Base-by-base conservation (phyloP, 2,888 invertebrate species). In the Gonocerus acuteangulatus region DNA sequence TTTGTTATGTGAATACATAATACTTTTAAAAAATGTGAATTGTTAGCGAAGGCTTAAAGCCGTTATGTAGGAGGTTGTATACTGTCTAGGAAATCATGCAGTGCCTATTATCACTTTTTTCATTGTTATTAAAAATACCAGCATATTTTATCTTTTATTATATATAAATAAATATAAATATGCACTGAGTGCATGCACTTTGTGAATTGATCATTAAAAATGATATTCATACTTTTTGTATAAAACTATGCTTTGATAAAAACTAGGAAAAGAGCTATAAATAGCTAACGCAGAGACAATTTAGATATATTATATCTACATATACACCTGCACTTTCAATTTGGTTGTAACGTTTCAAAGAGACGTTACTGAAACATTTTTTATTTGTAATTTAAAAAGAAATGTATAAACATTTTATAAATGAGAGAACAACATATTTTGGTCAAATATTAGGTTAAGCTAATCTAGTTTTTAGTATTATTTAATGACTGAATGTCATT, bases 111-210 rank as follows among this genome's bases (percentile, higher is more conserved):
- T 57, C 61, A 63, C 54, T 62, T 61, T 63, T 23, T 42, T 62
- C 44, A 48, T 47, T 61, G 61, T 64, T 62, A 51, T 49, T 49
- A 52, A 36, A 60, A 44, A 56, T 56, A 56, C 22, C 44, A 56
- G 45, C 27, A 44, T 44, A 56, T 63, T 34, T 42, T 60, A 52
- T 39, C 49, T 61, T 64, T 48, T 64, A 62, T 44, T 51, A 47
- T 21, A 47, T 47, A 47, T 21, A 22, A 47, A 47, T 47, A 47
- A 47, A 47, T 47, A 47, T 39, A 44, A 36, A 47, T 36, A 51
- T 61, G 65, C 65, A 65, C 65, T 42, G 62, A 58, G 65, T 65
- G 65, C 65, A 65, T 58, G 65, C 65, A 65, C 62, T 58, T 63
- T 65, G 62, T 65, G 65, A 65, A 65, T 62, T 65, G 65, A 62